These are phyloP conservation scores for Rhyacophila brunnea DNA, from an alignment of 1,140 invertebrate species.

Conservation along the genomic window DNA sequence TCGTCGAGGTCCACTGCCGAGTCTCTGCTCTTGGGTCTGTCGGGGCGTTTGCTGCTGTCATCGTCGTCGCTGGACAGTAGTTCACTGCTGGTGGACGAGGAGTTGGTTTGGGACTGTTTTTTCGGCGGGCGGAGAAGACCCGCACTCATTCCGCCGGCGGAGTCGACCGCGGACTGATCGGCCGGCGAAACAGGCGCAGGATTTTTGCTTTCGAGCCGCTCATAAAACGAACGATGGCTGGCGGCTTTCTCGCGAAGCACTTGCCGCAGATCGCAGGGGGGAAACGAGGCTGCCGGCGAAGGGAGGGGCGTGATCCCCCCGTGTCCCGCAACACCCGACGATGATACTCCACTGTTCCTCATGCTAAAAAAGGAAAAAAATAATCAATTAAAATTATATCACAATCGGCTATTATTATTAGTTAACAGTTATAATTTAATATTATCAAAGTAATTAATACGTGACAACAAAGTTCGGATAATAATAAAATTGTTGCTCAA, in stretches of 20 bases:
- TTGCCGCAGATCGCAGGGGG: slow-evolving; percentile 49
- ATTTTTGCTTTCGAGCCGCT: slow-evolving; percentile 45
- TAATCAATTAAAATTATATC: too few species aligned
- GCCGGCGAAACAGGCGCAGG: neutral
- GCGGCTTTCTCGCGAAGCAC: slow-evolving; percentile 51
- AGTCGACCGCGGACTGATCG: slow-evolving; percentile 7
- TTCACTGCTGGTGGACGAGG: slow-evolving; percentile 40
- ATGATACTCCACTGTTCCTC: too few species aligned
- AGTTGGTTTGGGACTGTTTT: slow-evolving; percentile 36
- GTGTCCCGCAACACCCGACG: too few species aligned
- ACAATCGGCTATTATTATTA: too few species aligned
- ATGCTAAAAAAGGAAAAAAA: too few species aligned
- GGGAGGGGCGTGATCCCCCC: slow-evolving; percentile 9
- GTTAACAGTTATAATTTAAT: too few species aligned
- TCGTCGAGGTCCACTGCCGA: slow-evolving; percentile 50
- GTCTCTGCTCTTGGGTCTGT: slow-evolving; percentile 48
- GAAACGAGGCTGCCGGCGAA: slow-evolving; percentile 5
- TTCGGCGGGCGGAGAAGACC: slow-evolving; percentile 17
- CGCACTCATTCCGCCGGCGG: neutral
- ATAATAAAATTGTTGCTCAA: too few species aligned
- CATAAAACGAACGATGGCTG: slow-evolving; percentile 51
- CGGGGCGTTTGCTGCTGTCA: slow-evolving; percentile 39
- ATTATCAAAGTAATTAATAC: too few species aligned
- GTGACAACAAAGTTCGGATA: too few species aligned
- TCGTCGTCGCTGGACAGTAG: slow-evolving; percentile 49